Evolutionary conservation across 2,888 invertebrate genomes (phyloP).

Genomic region (Spisula subtruncata): DNA sequence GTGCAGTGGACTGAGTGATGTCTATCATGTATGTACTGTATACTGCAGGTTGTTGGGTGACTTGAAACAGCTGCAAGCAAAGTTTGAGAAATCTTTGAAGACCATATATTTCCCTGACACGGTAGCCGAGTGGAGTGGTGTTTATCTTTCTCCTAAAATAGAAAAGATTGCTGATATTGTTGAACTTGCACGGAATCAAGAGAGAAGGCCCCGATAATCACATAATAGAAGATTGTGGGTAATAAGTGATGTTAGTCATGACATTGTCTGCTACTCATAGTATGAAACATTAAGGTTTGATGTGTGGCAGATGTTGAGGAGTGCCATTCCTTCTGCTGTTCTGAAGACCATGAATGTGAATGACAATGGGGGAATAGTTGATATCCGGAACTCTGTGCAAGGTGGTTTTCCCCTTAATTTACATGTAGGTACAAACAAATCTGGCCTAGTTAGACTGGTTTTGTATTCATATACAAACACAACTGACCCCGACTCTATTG

Average conservation of each 20-base stretch:
- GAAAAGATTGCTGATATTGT: conserved; percentile 75
- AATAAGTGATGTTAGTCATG: background rate
- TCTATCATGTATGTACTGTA: too few species aligned
- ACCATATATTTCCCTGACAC: conserved; percentile 75
- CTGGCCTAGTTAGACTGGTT: too few species aligned
- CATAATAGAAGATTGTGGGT: too few species aligned
- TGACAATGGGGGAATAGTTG: too few species aligned
- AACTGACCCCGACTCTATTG: too few species aligned
- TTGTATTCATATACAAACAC: too few species aligned
- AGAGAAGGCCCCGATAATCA: conserved; percentile 32
- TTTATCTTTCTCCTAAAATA: conserved; percentile 76
- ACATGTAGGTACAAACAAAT: too few species aligned
- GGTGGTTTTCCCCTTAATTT: too few species aligned
- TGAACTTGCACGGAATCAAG: conserved; percentile 70
- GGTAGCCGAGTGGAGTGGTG: conserved; percentile 79
- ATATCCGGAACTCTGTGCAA: too few species aligned
- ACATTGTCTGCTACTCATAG: background rate
- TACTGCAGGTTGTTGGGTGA: conserved; percentile 73
- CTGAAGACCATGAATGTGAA: too few species aligned
- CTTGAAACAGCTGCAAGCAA: conserved; percentile 72
- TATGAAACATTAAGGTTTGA: background rate
- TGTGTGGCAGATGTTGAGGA: background rate
- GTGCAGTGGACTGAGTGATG: too few species aligned
- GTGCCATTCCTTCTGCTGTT: too few species aligned
- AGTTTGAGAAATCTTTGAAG: conserved; percentile 72